Evolutionary conservation across 2,113 vertebrate genomes (phyloP).

Genomic region (Anseranas semipalmata): DNA sequence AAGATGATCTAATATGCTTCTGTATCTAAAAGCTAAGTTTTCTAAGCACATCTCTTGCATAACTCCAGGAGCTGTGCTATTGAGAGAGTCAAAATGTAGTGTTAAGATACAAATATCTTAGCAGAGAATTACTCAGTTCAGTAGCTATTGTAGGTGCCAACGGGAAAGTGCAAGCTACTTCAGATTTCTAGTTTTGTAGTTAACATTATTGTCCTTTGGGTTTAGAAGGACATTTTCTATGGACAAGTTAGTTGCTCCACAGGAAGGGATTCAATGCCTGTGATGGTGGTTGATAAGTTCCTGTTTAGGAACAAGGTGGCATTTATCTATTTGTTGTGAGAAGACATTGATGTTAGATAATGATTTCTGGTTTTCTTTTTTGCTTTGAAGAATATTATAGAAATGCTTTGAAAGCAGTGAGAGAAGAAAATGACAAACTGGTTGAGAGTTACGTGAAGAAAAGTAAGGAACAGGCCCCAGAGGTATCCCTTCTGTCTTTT

Average conservation of each 20-base stretch:
- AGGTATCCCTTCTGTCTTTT: slow-evolving; percentile 74
- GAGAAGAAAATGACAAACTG: slow-evolving; percentile 68
- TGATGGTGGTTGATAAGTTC: not conserved
- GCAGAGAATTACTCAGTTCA: not conserved
- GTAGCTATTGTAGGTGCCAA: not conserved
- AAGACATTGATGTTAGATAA: not conserved
- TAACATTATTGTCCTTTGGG: not conserved
- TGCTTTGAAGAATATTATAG: slow-evolving; percentile 71
- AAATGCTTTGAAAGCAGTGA: slow-evolving; percentile 64
- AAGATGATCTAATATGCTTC: not conserved
- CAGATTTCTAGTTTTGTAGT: not conserved
- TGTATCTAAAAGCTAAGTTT: not conserved
- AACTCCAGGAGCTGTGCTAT: not conserved
- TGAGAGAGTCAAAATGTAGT: not conserved
- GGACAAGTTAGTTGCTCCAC: not conserved
- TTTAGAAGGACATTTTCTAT: not conserved
- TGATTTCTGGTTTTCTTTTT: not conserved
- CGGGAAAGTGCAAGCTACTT: not conserved
- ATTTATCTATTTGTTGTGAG: not conserved
- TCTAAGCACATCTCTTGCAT: not conserved
- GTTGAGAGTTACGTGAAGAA: slow-evolving; percentile 62
- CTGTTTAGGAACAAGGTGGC: not conserved
- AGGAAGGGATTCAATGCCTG: not conserved
- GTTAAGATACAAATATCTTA: not conserved
- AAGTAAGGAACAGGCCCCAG: slow-evolving; percentile 72